Percentiles rank a stretch among this genome's conserved stretches.
Evolutionary conservation across 2,113 vertebrate species (phyloP).

Genomic region (Lates calcarifer): DNA sequence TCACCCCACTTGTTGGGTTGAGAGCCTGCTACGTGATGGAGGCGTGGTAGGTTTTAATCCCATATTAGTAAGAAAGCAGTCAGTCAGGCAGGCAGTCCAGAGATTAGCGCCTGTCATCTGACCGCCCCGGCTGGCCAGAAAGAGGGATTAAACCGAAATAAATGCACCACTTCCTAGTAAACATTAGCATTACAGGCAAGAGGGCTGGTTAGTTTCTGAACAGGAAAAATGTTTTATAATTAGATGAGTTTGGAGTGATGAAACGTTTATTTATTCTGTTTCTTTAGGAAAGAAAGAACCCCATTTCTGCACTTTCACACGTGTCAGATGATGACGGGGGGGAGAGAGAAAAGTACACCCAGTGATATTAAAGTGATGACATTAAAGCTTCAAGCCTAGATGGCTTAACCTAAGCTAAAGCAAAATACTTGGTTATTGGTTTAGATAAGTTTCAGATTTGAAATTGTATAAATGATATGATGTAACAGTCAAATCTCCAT

Average conservation of each 20-base stretch:
- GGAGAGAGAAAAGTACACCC: background rate
- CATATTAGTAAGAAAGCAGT: slow-evolving; percentile 63
- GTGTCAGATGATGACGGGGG: background rate
- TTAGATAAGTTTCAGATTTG: background rate
- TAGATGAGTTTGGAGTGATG: background rate
- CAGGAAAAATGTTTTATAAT: slow-evolving; percentile 21
- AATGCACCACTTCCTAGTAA: slow-evolving; percentile 60
- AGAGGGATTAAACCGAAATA: slow-evolving; percentile 69
- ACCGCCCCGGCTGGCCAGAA: slow-evolving; percentile 49
- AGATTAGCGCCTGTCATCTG: slow-evolving; percentile 79
- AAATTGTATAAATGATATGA: background rate
- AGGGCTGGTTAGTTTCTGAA: background rate
- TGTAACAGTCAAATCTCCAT: background rate
- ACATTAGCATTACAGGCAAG: slow-evolving; percentile 31
- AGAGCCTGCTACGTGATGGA: slow-evolving; percentile 42
- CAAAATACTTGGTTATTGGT: background rate
- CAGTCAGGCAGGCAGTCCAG: slow-evolving; percentile 48
- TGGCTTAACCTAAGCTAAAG: background rate
- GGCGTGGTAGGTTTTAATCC: slow-evolving; percentile 59
- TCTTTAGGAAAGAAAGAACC: no score
- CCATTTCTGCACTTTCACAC: background rate
- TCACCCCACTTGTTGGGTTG: slow-evolving; percentile 30
- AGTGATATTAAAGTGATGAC: background rate
- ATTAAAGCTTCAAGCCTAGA: background rate
- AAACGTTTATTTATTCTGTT: background rate